Evolutionary conservation across 2,797 vertebrate species (phyloP).

Genomic region (Pampus argenteus): DNA sequence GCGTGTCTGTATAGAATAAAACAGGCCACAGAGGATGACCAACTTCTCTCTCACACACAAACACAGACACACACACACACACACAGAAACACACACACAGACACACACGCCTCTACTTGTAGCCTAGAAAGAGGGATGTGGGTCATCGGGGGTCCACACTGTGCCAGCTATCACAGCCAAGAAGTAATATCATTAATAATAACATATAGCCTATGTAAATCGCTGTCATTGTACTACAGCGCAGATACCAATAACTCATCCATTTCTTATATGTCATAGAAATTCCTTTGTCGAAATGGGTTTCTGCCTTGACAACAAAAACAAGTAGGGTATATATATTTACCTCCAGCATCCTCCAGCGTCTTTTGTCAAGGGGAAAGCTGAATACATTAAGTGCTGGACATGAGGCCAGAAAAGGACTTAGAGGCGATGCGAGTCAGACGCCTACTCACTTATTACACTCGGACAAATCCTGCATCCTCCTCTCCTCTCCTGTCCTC

Average conservation of each 20-base stretch:
- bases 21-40: constrained; percentile 55
- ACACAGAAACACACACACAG: constrained; percentile 31
- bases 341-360: constrained; percentile 60
- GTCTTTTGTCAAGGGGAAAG: constrained; percentile 56
- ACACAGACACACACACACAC: constrained; percentile 31
- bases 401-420: constrained; percentile 71
- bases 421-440: constrained; percentile 64
- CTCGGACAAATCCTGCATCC: constrained; percentile 60
- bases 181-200: constrained; percentile 61
- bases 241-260: background rate
- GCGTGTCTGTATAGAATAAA: constrained; percentile 31
- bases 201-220: constrained; percentile 58
- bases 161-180: constrained; percentile 61
- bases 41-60: constrained; percentile 18
- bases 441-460: constrained; percentile 79
- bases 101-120: constrained; percentile 48
- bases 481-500: constrained; percentile 48
- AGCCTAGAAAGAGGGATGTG: constrained; percentile 72
- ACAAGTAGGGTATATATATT: constrained; percentile 44
- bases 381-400: constrained; percentile 75
- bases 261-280: constrained; percentile 46
- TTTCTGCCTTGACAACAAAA: constrained; percentile 49
- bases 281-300: background rate
- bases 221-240: constrained; percentile 48
- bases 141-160: constrained; percentile 65